These are phyloP conservation scores for Cantharis rustica DNA, from an alignment of 2,888 invertebrate genomes.

Conservation along the genomic window DNA sequence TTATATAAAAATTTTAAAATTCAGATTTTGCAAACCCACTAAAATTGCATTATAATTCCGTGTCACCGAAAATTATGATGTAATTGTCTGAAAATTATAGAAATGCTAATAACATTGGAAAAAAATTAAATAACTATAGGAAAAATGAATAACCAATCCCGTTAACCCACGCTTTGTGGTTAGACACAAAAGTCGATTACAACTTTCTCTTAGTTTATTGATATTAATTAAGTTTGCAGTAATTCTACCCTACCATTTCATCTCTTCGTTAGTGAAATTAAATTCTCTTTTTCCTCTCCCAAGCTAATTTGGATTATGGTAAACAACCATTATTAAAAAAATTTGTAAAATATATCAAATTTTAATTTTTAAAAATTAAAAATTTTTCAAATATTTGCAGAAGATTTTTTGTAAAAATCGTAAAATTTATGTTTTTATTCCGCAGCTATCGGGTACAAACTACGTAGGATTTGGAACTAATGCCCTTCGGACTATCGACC, in stretches of 20 bases:
- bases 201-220: neutral
- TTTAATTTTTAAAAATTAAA: too few species aligned
- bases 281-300: too few species aligned
- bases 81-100: neutral
- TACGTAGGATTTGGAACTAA: constrained; percentile 30
- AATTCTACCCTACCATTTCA: neutral
- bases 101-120: neutral
- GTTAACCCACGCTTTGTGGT: neutral
- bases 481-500: constrained; percentile 42
- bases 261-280: neutral
- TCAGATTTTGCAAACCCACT: neutral
- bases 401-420: neutral
- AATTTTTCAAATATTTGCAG: too few species aligned
- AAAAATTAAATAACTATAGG: neutral
- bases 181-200: neutral
- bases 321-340: too few species aligned
- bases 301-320: too few species aligned
- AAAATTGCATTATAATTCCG: neutral
- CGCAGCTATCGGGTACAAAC: neutral
- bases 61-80: neutral
- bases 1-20: neutral
- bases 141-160: neutral
- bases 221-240: neutral
- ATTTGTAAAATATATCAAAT: too few species aligned
- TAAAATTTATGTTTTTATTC: neutral